Evolutionary conservation across 1,140 invertebrate species (phyloP).

Genomic region (Sinonovacula constricta): DNA sequence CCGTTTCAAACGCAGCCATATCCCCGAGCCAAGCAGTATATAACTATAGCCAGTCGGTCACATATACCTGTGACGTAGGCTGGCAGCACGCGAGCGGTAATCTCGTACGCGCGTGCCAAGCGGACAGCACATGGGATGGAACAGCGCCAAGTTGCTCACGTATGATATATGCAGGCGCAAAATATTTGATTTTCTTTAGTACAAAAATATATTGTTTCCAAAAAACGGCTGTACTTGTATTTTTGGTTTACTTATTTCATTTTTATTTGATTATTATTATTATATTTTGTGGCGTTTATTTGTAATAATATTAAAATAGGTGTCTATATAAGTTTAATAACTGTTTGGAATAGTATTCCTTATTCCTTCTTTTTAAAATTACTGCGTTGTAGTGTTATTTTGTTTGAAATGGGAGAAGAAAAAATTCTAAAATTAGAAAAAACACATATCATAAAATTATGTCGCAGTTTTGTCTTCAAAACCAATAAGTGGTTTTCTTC

Average conservation of each 20-base stretch:
- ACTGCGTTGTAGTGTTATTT: too few species aligned
- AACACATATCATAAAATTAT: too few species aligned
- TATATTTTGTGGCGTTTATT: background rate
- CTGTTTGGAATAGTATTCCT: background rate
- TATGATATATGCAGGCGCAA: slow-evolving; percentile 2
- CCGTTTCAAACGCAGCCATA: slow-evolving; percentile 5
- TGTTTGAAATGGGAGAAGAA: too few species aligned
- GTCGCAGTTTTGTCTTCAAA: too few species aligned
- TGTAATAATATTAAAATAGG: background rate
- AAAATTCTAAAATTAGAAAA: too few species aligned
- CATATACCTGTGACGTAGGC: slow-evolving; percentile 33
- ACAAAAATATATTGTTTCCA: background rate
- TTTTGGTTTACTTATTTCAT: too few species aligned
- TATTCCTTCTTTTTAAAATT: too few species aligned
- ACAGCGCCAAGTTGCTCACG: slow-evolving; percentile 30
- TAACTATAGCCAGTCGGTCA: slow-evolving; percentile 21
- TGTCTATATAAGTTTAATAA: background rate
- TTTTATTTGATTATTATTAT: background rate
- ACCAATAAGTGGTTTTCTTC: too few species aligned
- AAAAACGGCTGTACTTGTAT: too few species aligned
- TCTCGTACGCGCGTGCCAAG: slow-evolving; percentile 25
- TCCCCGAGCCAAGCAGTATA: slow-evolving; percentile 12
- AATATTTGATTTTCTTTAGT: background rate
- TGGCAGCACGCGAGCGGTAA: slow-evolving; percentile 19
- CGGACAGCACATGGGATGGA: slow-evolving; percentile 21